These are phyloP conservation scores for Amitus sp. DNA, from an alignment of 2,888 invertebrate species.

Conservation along the genomic window DNA sequence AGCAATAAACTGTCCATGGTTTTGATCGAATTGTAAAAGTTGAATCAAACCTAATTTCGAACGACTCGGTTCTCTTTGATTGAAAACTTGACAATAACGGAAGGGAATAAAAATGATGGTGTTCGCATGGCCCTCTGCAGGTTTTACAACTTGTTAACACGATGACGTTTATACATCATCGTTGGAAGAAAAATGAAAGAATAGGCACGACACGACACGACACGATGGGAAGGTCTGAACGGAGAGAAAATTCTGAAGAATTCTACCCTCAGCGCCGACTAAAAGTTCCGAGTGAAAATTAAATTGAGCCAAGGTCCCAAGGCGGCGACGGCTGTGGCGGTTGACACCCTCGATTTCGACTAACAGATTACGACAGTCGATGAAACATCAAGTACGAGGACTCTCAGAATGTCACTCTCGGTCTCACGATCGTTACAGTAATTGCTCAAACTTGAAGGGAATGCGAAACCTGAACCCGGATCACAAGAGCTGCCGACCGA, in stretches of 20 bases:
- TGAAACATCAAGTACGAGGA: background rate
- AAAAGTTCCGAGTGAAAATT: constrained; percentile 6
- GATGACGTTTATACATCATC: constrained; percentile 61
- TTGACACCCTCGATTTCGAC: background rate
- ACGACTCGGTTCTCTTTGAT: too few species aligned
- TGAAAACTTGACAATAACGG: too few species aligned
- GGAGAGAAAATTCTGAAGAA: constrained; percentile 3
- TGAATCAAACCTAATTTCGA: too few species aligned
- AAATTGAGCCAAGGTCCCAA: constrained; percentile 5
- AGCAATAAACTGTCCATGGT: too few species aligned
- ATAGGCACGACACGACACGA: constrained; percentile 52
- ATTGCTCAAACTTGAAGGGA: background rate
- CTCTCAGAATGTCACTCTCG: constrained; percentile 7
- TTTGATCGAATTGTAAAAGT: too few species aligned
- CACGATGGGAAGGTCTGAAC: too few species aligned
- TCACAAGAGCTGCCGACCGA: background rate
- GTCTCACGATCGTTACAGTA: background rate
- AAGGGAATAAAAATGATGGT: constrained; percentile 1
- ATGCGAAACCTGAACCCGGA: background rate
- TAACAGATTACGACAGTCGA: too few species aligned
- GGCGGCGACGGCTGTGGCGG: too few species aligned
- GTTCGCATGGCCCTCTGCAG: constrained; percentile 14
- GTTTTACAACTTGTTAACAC: constrained; percentile 60
- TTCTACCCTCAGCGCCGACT: background rate
- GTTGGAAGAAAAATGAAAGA: constrained; percentile 54